Evolutionary conservation across 2,797 vertebrate species (phyloP).

Genomic region (Apogon hyalosoma): DNA sequence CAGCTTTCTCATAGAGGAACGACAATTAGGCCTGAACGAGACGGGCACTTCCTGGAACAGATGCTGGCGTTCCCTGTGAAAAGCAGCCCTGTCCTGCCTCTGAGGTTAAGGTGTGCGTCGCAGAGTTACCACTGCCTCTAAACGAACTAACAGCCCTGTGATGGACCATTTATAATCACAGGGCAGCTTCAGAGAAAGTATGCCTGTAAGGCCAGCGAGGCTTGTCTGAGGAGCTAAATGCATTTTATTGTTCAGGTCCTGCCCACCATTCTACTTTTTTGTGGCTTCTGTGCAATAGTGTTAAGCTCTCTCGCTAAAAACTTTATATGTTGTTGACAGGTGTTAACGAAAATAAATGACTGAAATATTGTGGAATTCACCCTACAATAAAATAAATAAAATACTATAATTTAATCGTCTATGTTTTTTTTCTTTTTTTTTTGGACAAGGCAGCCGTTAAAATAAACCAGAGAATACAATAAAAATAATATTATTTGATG

Average conservation of each 20-base stretch:
- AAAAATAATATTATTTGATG: slow-evolving; percentile 3
- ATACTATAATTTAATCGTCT: background rate
- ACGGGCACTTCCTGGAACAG: slow-evolving; percentile 81
- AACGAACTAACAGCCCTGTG: slow-evolving; percentile 71
- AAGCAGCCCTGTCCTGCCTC: slow-evolving; percentile 68
- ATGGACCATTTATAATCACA: slow-evolving; percentile 76
- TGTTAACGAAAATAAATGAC: background rate
- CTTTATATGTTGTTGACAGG: slow-evolving; percentile 16
- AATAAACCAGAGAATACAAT: background rate
- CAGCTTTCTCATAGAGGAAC: slow-evolving; percentile 76
- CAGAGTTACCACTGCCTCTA: slow-evolving; percentile 64
- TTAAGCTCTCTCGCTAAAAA: slow-evolving; percentile 21
- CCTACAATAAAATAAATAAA: background rate
- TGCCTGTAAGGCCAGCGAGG: slow-evolving; percentile 62
- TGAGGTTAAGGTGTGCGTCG: slow-evolving; percentile 76
- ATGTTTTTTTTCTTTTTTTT: background rate
- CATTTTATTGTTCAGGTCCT: slow-evolving; percentile 68
- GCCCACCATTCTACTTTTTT: slow-evolving; percentile 52
- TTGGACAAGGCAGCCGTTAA: background rate
- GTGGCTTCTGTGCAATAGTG: slow-evolving; percentile 35
- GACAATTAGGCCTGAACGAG: slow-evolving; percentile 80
- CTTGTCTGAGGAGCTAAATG: slow-evolving; percentile 71
- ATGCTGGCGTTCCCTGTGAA: slow-evolving; percentile 77
- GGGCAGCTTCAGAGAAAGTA: slow-evolving; percentile 67
- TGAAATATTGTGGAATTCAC: background rate